phyloP scores from a whole-genome alignment of 2,113 vertebrate genomes.

The Cinclus cinclus region DNA sequence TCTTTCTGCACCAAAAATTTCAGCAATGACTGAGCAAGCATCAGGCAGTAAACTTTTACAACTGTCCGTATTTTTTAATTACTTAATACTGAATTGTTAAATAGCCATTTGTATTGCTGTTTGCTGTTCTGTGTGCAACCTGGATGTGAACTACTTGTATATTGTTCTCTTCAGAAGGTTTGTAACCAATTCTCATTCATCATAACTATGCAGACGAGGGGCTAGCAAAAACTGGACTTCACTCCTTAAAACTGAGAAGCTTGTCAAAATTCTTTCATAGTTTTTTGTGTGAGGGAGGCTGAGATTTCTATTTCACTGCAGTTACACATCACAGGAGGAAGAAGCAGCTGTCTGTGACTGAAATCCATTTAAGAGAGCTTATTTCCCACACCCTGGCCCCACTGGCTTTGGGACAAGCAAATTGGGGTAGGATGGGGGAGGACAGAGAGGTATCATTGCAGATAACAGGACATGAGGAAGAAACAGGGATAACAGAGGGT shows the following conservation, averaged over 20 bases:
- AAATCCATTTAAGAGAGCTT: not conserved
- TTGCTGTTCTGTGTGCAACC: not conserved
- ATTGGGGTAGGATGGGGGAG: not conserved
- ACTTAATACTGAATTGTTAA: not conserved
- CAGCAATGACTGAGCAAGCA: not conserved
- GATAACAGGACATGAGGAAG: not conserved
- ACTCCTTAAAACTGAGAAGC: not conserved
- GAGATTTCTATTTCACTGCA: not conserved
- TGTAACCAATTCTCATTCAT: not conserved
- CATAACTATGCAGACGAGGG: not conserved
- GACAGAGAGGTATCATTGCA: not conserved
- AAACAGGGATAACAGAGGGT: not conserved
- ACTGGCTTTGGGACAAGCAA: not conserved
- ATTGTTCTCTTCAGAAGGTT: not conserved
- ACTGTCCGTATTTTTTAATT: not conserved
- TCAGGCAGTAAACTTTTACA: not conserved
- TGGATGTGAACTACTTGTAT: not conserved
- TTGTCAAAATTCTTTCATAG: not conserved
- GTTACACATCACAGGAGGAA: not conserved
- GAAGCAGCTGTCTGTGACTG: not conserved
- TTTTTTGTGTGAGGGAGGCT: not conserved
- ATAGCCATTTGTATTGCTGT: not conserved
- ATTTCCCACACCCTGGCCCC: not conserved
- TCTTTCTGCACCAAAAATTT: not conserved
- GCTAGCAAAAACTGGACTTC: not conserved